A percentile compares a stretch with the other conserved stretches of the same genome.
phyloP scores from a whole-genome alignment of 1,140 invertebrate genomes.

The Bombus sylvicola region DNA sequence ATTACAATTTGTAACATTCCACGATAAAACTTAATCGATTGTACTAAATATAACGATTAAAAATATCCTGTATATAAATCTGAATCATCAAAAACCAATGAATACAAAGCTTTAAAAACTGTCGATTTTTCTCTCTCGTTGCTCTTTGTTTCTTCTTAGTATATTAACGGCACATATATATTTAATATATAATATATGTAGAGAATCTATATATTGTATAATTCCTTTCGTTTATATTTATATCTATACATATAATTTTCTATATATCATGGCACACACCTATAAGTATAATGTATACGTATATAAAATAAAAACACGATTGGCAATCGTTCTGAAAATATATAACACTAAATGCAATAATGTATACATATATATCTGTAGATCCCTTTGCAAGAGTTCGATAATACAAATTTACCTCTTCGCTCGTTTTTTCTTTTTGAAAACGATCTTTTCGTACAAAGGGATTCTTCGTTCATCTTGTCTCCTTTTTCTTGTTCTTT shows the following conservation, averaged over 20 bases:
- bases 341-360: slow-evolving; percentile 45
- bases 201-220: slow-evolving; percentile 44
- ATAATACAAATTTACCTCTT: slow-evolving; percentile 9
- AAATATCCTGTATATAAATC: slow-evolving; percentile 52
- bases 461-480: background rate
- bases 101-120: slow-evolving; percentile 31
- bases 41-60: slow-evolving; percentile 37
- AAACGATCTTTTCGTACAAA: slow-evolving; percentile 6
- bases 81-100: slow-evolving; percentile 62
- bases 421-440: background rate
- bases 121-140: background rate
- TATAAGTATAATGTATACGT: slow-evolving; percentile 54
- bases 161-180: slow-evolving; percentile 64
- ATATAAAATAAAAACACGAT: slow-evolving; percentile 64
- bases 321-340: slow-evolving; percentile 52
- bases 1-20: slow-evolving; percentile 63
- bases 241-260: slow-evolving; percentile 5
- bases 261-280: slow-evolving; percentile 43
- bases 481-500: background rate
- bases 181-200: slow-evolving; percentile 28
- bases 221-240: slow-evolving; percentile 36
- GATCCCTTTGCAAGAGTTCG: slow-evolving; percentile 42
- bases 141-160: slow-evolving; percentile 35
- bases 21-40: slow-evolving; percentile 27
- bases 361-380: slow-evolving; percentile 29